Base-by-base conservation (phyloP, 2,113 vertebrate genomes). In the Phyllostomus discolor region DNA sequence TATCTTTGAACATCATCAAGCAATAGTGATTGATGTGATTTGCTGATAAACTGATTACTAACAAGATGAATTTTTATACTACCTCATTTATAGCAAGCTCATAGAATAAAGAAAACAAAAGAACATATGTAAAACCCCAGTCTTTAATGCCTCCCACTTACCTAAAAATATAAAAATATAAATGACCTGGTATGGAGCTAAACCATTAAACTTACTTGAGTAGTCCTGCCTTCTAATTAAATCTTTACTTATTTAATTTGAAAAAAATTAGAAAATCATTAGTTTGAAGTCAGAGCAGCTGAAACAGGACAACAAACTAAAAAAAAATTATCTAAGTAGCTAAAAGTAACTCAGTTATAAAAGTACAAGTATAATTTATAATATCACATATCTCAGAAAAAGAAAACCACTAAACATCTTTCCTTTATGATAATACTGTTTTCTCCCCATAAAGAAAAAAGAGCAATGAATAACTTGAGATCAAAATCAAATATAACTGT, bases 81-180 rank as follows among this genome's bases (percentile, higher is more conserved):
- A 90, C 33, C 8, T 90, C 52, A 48, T 79, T 88, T 95, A 84
- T 16, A 93, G 31, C 43, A 43, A 92, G 52, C 64, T 94, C n/a
- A 95, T 0, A 91, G 22, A 91, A 87, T 31, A 52, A 95, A 90
- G 31, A 93, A 91, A 91, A 91, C 0, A 81, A 88, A 66, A 72
- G 46, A 95, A 90, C 46, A 86, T 90, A 90, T 88, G 28, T 14
- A 8, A 88, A 87, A 72, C 1, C 26, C 22, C 6, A 43, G 14
- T 90, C 81, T n/a, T 92, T 90, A 91, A 9, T 70, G 33, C 50
- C 38, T 96, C 28, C 14, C 28, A 82, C 33, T 89, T 91, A 94
- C 41, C 48, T 92, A 24, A 93, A 92, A 96, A 88, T 96, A 96
- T 46, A 96, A 96, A 96, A 95, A 93, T 87, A 92, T 86, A 92